Base-by-base conservation (phyloP, 2,797 vertebrate genomes). In the Lagodon rhomboides region DNA sequence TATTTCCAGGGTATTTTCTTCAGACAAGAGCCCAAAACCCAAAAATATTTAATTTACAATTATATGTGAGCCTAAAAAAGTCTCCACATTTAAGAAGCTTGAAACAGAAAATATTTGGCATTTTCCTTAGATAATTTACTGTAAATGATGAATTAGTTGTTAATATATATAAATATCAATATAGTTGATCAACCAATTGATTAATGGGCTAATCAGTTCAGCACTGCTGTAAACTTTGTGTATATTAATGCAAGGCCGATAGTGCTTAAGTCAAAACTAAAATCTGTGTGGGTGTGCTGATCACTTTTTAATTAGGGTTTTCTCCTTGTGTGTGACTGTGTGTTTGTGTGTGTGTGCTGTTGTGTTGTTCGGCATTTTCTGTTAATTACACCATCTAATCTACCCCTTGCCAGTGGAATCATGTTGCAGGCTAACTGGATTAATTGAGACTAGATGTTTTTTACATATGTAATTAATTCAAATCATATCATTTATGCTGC, bases 391-490 rank as follows among this genome's bases (percentile, higher is more conserved):
- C 95, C 94, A 92, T 95, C 95, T 96, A 96, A 97, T 97, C 95
- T 96, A 95, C 94, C 95, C 95, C 95, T 96, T 85, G 95, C 95
- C 95, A 94, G 95, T 95, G 94, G 93, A 95, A 95, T 96, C 95
- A 94, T 96, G 96, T 96, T 96, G 95, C 94, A 95, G 95, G 93
- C 95, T 97, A 97, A 96, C 96, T 95, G 94, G 97, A 97, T 97
- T 96, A 97, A 97, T 95, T 96, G 95, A 93, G 72, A 94, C 93
- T 95, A 95, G 93, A 96, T 97, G 95, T 96, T 80, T 96, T 53
- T 95, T 96, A 96, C 96, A 96, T 96, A 95, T 97, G 96, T 97
- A 96, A 98, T 97, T 97, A 96, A 98, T 97, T 97, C 93, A 96
- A 97, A 97, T 96, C 95, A 96, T 97, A 95, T 96, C 96, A 96